Percentiles rank a stretch among this genome's conserved stretches.
phyloP scores from a whole-genome alignment of 1,140 invertebrate genomes.

The Agrypnia vestita region DNA sequence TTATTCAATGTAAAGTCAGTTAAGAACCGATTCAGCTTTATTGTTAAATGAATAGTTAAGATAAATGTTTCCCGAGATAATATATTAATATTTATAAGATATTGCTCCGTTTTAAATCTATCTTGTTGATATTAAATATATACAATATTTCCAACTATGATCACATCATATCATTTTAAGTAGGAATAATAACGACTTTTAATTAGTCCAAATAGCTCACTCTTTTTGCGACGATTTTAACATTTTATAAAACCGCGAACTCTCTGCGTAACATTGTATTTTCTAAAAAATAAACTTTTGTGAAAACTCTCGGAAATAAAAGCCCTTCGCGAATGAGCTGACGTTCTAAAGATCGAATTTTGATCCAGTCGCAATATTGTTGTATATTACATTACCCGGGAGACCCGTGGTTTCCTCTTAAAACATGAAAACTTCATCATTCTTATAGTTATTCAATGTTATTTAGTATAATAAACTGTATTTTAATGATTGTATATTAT shows the following conservation, averaged over 20 bases:
- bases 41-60: too few species aligned
- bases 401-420: slow-evolving; percentile 21
- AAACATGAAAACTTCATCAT: slow-evolving; percentile 34
- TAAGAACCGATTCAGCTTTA: too few species aligned
- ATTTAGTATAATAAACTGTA: slow-evolving; percentile 49
- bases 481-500: slow-evolving; percentile 30
- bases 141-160: slow-evolving; percentile 47
- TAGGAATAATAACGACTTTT: slow-evolving; percentile 53
- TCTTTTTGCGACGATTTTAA: background rate
- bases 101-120: background rate
- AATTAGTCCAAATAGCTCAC: slow-evolving; percentile 35
- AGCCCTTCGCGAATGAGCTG: background rate
- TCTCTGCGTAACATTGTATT: too few species aligned
- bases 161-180: slow-evolving; percentile 62
- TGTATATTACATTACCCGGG: slow-evolving; percentile 2
- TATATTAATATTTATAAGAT: too few species aligned
- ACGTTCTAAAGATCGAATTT: background rate
- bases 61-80: too few species aligned
- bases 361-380: background rate
- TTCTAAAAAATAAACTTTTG: background rate
- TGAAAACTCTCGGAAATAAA: background rate
- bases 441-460: slow-evolving; percentile 48
- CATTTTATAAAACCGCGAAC: too few species aligned
- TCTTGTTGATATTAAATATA: slow-evolving; percentile 12
- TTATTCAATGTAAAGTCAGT: too few species aligned